Percentiles rank a stretch among this genome's conserved stretches.
phyloP scores from a whole-genome alignment of 2,888 invertebrate species.

The Xestia c-nigrum region DNA sequence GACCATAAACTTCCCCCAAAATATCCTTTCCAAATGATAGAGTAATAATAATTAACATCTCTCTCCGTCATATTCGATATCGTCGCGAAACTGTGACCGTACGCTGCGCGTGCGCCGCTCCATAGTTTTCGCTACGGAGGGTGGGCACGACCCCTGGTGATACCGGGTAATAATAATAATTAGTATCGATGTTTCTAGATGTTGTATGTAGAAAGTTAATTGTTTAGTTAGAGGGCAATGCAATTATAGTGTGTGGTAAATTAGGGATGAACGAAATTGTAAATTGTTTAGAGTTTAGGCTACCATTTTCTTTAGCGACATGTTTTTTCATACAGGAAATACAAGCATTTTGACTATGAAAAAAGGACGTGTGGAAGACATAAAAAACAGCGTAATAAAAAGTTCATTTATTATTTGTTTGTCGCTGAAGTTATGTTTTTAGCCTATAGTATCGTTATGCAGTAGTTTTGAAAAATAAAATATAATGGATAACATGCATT shows the following conservation, averaged over 20 bases:
- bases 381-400: too few relatives aligned
- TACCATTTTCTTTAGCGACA: background rate
- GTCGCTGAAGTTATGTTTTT: background rate
- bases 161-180: constrained; percentile 58
- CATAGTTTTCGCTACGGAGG: constrained; percentile 70
- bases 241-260: constrained; percentile 1
- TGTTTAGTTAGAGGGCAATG: constrained; percentile 6
- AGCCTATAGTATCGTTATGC: background rate
- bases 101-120: constrained; percentile 69
- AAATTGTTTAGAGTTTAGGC: background rate
- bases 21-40: constrained; percentile 5
- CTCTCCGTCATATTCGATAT: constrained; percentile 35
- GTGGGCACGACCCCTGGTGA: constrained; percentile 72
- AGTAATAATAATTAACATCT: constrained; percentile 51
- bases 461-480: background rate
- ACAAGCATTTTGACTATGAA: background rate
- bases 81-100: constrained; percentile 58
- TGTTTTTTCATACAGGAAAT: background rate
- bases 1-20: background rate
- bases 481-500: background rate
- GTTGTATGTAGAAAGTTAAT: constrained; percentile 11
- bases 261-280: background rate
- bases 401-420: background rate
- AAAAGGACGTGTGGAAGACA: background rate
- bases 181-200: constrained; percentile 47